Evolutionary conservation across 1,140 invertebrate genomes (phyloP).

Genomic region (Tetraneura akinire): DNA sequence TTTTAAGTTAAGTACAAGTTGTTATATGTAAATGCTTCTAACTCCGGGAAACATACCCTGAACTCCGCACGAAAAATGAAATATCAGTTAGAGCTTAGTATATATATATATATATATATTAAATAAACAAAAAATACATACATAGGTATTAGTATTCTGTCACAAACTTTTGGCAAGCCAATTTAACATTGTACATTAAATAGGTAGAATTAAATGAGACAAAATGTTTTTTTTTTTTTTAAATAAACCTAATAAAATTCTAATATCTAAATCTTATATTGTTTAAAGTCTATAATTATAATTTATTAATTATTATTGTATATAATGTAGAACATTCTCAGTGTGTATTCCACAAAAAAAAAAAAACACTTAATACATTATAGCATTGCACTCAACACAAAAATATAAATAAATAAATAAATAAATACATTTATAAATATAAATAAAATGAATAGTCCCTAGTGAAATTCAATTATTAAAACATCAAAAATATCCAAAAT

Average conservation of each 20-base stretch:
- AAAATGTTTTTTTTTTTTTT: constrained; percentile 20
- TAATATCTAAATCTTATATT: constrained; percentile 40
- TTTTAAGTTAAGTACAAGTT: constrained; percentile 50
- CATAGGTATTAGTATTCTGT: constrained; percentile 38
- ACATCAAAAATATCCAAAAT: constrained; percentile 18
- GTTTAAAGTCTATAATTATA: constrained; percentile 48
- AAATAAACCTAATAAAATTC: constrained; percentile 36
- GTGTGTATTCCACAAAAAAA: constrained; percentile 36
- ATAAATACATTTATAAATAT: constrained; percentile 33
- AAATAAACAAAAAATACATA: constrained; percentile 47
- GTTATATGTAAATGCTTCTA: constrained; percentile 47
- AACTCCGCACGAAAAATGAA: constrained; percentile 51
- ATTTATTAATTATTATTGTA: constrained; percentile 47
- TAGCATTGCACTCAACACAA: constrained; percentile 48
- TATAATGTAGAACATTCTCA: constrained; percentile 37
- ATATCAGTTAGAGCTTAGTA: constrained; percentile 46
- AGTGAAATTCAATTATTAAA: constrained; percentile 29
- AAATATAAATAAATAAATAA: constrained; percentile 45
- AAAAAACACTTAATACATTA: constrained; percentile 33
- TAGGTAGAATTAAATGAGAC: constrained; percentile 34
- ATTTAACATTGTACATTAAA: constrained; percentile 39
- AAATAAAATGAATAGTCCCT: constrained; percentile 39
- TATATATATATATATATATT: constrained; percentile 24
- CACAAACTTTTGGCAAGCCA: constrained; percentile 42
- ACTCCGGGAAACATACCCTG: constrained; percentile 51